These are phyloP conservation scores for Hippopotamyrus pictus DNA, from an alignment of 2,797 vertebrate species.

Conservation along the genomic window DNA sequence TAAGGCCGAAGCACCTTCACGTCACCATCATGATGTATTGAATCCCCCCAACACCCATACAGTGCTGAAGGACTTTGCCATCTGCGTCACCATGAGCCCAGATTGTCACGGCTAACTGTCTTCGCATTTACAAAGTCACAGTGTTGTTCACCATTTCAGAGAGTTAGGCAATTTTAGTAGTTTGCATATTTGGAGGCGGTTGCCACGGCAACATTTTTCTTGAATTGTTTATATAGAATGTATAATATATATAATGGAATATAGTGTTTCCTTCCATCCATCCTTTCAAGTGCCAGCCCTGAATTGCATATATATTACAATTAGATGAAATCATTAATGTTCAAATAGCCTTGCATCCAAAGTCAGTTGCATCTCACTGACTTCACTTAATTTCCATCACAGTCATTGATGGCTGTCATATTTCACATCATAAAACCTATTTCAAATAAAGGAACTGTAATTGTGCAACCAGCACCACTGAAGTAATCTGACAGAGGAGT, in stretches of 20 bases:
- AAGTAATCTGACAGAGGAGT: not conserved
- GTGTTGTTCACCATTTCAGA: not conserved
- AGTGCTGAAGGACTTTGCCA: not conserved
- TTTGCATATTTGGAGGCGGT: conserved; percentile 4
- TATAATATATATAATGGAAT: not conserved
- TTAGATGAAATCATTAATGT: not conserved
- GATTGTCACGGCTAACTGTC: not conserved
- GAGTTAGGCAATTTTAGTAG: not conserved
- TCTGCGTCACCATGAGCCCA: not conserved
- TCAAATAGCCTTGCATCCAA: not conserved
- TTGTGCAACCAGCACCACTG: not conserved
- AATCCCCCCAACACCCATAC: not conserved
- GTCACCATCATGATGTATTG: not conserved
- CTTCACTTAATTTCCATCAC: not conserved
- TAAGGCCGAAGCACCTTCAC: not conserved
- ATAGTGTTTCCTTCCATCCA: not conserved
- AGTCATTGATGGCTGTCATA: not conserved
- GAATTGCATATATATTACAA: not conserved
- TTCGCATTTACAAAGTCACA: not conserved
- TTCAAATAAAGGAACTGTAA: not conserved
- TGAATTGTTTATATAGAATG: not conserved
- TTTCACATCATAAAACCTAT: not conserved
- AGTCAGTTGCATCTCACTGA: not conserved
- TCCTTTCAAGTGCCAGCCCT: not conserved
- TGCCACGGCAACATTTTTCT: conserved; percentile 4